A percentile compares a stretch with the other conserved stretches of the same genome.
Conservation (phyloP, 2,888 invertebrate species). For the Hirtodrosophila trivittata region DNA sequence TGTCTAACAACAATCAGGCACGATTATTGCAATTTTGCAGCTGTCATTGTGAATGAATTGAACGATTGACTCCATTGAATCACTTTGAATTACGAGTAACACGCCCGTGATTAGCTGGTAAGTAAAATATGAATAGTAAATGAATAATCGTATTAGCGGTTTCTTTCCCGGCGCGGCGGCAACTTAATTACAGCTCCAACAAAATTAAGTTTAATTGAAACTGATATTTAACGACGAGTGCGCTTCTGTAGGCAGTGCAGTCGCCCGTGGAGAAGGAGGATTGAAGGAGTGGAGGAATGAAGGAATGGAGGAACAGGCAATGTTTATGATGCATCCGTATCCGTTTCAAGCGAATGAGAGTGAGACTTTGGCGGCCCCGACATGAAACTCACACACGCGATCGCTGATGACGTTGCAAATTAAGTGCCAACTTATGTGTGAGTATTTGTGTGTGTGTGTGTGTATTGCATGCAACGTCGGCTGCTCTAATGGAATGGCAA, state of each 20-base stretch:
- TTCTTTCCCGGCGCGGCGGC: conserved; percentile 33
- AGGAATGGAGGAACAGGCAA: conserved; percentile 7
- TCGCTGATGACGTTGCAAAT: conserved; percentile 54
- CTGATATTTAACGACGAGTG: conserved; percentile 47
- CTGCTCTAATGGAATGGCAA: conserved; percentile 45
- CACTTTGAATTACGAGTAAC: conserved; percentile 32
- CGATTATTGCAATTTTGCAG: conserved; percentile 20
- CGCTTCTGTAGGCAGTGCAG: conserved; percentile 25
- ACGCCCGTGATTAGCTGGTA: conserved; percentile 25
- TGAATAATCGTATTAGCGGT: conserved; percentile 24
- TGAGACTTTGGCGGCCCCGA: conserved; percentile 24
- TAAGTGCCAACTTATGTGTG: conserved; percentile 50
- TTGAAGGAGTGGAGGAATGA: conserved; percentile 12
- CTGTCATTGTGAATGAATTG: conserved; percentile 6
- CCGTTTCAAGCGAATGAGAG: conserved; percentile 55
- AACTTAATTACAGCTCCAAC: conserved; percentile 66
- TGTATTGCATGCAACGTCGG: conserved; percentile 34
- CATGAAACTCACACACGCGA: conserved; percentile 49
- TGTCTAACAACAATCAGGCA: conserved; percentile 8
- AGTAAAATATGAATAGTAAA: not conserved
- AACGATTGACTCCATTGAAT: conserved; percentile 14
- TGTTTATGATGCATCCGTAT: conserved; percentile 63
- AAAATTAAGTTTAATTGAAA: conserved; percentile 65
- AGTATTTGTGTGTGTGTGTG: conserved; percentile 1
- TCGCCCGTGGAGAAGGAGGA: conserved; percentile 52